Conservation (phyloP, 2,113 vertebrate species). For the Clarias gariepinus region DNA sequence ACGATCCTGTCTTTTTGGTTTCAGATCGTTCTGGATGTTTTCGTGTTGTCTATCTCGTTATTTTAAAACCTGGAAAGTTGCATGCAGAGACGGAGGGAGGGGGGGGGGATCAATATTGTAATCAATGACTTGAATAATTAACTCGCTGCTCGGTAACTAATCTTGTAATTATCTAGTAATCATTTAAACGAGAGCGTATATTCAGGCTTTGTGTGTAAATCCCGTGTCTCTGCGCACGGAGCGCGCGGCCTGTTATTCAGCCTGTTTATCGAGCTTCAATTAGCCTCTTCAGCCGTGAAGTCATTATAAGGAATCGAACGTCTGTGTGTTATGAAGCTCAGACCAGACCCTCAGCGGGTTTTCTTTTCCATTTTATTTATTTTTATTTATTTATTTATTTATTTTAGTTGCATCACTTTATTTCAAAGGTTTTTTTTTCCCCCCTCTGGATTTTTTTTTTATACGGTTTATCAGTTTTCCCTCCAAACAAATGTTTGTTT, state of each 20-base stretch:
- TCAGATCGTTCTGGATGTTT: neutral
- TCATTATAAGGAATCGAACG: conserved; percentile 19
- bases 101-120: neutral
- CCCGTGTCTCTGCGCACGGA: neutral
- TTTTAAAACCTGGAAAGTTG: neutral
- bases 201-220: conserved; percentile 7
- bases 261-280: conserved; percentile 5
- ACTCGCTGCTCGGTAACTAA: neutral
- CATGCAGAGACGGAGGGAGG: neutral
- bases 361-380: too few relatives aligned
- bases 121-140: neutral
- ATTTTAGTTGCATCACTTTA: neutral
- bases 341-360: neutral
- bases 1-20: neutral
- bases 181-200: neutral
- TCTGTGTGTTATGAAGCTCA: neutral
- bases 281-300: conserved; percentile 18
- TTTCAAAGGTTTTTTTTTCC: neutral
- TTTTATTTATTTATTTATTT: neutral
- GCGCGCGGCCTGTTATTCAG: neutral
- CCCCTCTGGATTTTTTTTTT: neutral
- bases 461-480: neutral
- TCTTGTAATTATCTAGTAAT: conserved; percentile 18
- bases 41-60: neutral
- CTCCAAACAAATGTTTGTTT: neutral